phyloP scores from a whole-genome alignment of 2,113 vertebrate genomes.

The Vidua macroura region DNA sequence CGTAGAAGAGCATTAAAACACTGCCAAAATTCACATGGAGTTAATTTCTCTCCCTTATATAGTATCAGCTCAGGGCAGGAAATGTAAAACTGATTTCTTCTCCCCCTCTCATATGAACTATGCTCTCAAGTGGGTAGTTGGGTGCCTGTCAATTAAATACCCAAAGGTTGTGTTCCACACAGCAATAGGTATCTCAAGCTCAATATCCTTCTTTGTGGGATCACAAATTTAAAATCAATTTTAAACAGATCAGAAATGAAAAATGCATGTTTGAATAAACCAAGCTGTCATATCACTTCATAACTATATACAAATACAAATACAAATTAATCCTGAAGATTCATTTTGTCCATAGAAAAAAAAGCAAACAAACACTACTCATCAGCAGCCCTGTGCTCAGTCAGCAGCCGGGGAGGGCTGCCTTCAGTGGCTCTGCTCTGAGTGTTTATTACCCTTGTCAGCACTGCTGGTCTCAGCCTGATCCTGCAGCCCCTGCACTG shows the following conservation, averaged over 20 bases:
- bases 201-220: background rate
- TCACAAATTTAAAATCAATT: background rate
- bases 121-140: background rate
- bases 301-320: background rate
- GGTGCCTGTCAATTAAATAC: background rate
- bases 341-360: background rate
- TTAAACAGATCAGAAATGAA: background rate
- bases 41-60: background rate
- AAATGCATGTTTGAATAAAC: background rate
- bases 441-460: background rate
- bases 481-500: background rate
- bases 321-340: background rate
- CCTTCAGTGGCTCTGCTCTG: background rate
- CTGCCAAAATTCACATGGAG: background rate
- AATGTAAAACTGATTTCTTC: background rate
- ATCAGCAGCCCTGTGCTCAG: background rate
- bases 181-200: background rate
- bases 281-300: background rate
- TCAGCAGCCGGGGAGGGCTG: background rate
- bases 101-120: rapidly evolving
- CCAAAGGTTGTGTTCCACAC: background rate
- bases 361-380: background rate
- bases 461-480: background rate
- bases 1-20: background rate
- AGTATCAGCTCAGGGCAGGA: background rate